Evolutionary conservation across 2,888 invertebrate genomes (phyloP).

Genomic region (Drosophila diplacantha): DNA sequence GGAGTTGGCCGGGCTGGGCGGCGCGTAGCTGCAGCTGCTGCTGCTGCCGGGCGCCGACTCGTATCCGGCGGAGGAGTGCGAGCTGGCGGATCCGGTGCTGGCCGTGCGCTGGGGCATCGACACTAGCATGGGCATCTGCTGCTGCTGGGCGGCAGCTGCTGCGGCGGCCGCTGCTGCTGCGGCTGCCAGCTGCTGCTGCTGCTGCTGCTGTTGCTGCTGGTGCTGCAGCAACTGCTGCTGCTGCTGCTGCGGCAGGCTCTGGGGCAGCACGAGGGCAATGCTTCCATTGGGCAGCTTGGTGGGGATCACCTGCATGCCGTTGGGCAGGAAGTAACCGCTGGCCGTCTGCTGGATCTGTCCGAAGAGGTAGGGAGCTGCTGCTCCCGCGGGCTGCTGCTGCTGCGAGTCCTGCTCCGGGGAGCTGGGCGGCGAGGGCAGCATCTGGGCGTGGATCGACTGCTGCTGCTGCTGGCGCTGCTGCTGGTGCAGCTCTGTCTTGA

Average conservation of each 20-base stretch:
- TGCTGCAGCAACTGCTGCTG: conserved; percentile 76
- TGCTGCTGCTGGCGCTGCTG: conserved; percentile 71
- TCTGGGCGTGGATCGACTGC: conserved; percentile 80
- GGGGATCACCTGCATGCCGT: conserved; percentile 88
- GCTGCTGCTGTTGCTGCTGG: conserved; percentile 72
- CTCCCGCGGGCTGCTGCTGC: conserved; percentile 52
- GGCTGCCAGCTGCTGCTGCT: conserved; percentile 80
- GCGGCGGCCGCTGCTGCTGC: conserved; percentile 80
- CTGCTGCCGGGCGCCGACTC: conserved; percentile 78
- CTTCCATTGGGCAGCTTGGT: conserved; percentile 90
- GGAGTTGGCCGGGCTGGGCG: conserved; percentile 80
- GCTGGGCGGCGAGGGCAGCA: conserved; percentile 79
- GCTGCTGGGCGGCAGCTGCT: conserved; percentile 58
- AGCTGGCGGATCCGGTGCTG: conserved; percentile 84
- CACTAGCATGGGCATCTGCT: conserved; percentile 82
- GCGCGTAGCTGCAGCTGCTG: conserved; percentile 78
- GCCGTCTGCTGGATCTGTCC: conserved; percentile 76
- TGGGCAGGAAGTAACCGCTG: conserved; percentile 82
- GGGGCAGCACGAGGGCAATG: conserved; percentile 88
- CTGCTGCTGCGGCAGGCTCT: conserved; percentile 82
- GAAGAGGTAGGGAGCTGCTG: conserved; percentile 59
- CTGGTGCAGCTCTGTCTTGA: conserved; percentile 75
- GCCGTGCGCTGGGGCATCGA: conserved; percentile 87
- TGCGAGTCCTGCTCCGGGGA: conserved; percentile 76
- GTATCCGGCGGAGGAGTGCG: conserved; percentile 79